Conservation (phyloP, 37 sponge, comb jelly and placozoan genomes). For the Corticium candelabrum region DNA sequence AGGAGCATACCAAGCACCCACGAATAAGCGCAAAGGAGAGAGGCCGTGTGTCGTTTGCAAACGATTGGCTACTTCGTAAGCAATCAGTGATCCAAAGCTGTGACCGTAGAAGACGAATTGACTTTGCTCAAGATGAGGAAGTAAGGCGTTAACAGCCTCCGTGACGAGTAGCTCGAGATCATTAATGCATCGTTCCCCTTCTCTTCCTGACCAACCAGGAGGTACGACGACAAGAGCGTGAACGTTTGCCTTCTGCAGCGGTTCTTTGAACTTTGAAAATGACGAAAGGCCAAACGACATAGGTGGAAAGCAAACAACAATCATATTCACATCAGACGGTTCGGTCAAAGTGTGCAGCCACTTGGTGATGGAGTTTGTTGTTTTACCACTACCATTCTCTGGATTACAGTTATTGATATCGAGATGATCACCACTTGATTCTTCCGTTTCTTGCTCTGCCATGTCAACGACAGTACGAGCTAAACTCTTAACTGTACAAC, state of each 20-base stretch:
- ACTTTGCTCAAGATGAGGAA: not conserved
- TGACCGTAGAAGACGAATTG: not conserved
- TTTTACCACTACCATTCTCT: not conserved
- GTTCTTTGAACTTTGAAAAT: not conserved
- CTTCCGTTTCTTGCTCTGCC: not conserved
- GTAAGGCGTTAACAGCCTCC: not conserved
- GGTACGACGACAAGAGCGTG: not conserved
- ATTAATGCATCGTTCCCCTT: not conserved
- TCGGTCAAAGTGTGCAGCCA: not conserved
- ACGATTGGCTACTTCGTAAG: not conserved
- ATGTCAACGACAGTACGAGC: not conserved
- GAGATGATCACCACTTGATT: not conserved
- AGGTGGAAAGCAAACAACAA: not conserved
- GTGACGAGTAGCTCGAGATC: not conserved
- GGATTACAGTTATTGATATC: not conserved
- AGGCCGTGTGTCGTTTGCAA: not conserved
- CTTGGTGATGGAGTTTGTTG: too few species aligned
- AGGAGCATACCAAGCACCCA: not conserved
- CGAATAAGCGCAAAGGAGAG: not conserved
- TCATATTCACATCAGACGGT: not conserved
- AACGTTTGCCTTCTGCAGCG: not conserved
- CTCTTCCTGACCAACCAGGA: not conserved
- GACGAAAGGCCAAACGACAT: not conserved
- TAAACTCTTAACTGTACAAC: not conserved
- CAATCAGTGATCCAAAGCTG: not conserved